These are phyloP conservation scores for Laupala kohalensis DNA, from an alignment of 1,140 invertebrate genomes.

Conservation along the genomic window DNA sequence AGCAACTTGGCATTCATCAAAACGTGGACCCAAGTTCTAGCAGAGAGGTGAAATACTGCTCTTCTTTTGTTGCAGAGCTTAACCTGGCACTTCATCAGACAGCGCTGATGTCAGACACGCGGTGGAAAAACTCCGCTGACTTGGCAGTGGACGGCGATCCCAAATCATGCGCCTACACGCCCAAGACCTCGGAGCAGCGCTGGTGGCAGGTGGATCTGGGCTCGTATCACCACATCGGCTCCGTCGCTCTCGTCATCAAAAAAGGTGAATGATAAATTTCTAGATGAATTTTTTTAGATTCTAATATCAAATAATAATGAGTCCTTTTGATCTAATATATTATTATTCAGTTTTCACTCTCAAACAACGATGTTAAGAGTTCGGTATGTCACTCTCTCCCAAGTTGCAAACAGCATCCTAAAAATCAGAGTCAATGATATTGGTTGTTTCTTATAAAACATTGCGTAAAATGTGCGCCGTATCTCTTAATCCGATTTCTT, in stretches of 20 bases:
- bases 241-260: conserved; percentile 26
- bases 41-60: too few relatives aligned
- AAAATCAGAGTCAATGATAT: too few relatives aligned
- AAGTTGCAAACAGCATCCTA: too few relatives aligned
- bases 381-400: too few relatives aligned
- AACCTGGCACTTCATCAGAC: conserved; percentile 20
- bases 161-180: conserved; percentile 25
- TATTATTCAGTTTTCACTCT: too few relatives aligned
- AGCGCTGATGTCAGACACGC: conserved; percentile 22
- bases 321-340: too few relatives aligned
- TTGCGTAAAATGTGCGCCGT: too few relatives aligned
- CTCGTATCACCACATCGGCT: conserved; percentile 21
- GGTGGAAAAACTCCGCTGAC: conserved; percentile 23
- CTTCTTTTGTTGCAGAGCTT: conserved; percentile 18
- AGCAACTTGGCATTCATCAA: too few relatives aligned
- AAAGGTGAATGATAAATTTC: conserved; percentile 17
- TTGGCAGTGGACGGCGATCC: conserved; percentile 25
- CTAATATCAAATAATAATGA: not conserved
- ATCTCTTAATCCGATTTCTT: too few relatives aligned
- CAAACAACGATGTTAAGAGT: too few relatives aligned
- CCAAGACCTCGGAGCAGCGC: conserved; percentile 20
- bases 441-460: too few relatives aligned
- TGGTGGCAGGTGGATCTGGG: conserved; percentile 28
- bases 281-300: not conserved
- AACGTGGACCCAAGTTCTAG: too few relatives aligned